These are phyloP conservation scores for Drosophila paulistorum DNA, from an alignment of 1,140 invertebrate species.

Conservation along the genomic window DNA sequence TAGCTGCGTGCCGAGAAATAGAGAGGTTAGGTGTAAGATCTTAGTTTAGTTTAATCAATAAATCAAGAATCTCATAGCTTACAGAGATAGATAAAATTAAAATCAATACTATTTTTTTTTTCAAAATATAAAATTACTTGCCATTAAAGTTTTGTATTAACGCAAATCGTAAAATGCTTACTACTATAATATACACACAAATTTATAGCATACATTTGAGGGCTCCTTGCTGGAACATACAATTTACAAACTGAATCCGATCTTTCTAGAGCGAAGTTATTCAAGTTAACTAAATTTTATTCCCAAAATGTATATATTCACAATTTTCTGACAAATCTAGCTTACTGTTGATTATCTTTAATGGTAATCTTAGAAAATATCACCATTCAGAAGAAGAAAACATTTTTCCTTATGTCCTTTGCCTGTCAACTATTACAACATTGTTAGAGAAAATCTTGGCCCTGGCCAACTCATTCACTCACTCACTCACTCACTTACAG, in stretches of 20 bases:
- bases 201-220: no score
- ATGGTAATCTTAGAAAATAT: constrained; percentile 20
- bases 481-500: constrained; percentile 35
- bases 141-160: no score
- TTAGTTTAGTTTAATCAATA: not conserved
- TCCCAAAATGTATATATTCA: no score
- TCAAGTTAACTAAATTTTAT: not conserved
- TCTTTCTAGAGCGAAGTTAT: no score
- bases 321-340: constrained; percentile 1
- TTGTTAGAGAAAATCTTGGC: constrained; percentile 13
- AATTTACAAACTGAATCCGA: not conserved
- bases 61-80: not conserved
- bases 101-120: no score
- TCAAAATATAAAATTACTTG: no score
- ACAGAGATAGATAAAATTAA: no score
- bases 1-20: not conserved
- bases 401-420: constrained; percentile 43
- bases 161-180: no score
- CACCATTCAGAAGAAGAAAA: constrained; percentile 16
- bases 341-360: constrained; percentile 1
- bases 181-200: no score
- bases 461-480: constrained; percentile 17
- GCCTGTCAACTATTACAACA: constrained; percentile 25
- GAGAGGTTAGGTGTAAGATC: not conserved
- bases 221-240: no score